phyloP scores from a whole-genome alignment of 2,888 invertebrate genomes.

The Gortyna flavago region DNA sequence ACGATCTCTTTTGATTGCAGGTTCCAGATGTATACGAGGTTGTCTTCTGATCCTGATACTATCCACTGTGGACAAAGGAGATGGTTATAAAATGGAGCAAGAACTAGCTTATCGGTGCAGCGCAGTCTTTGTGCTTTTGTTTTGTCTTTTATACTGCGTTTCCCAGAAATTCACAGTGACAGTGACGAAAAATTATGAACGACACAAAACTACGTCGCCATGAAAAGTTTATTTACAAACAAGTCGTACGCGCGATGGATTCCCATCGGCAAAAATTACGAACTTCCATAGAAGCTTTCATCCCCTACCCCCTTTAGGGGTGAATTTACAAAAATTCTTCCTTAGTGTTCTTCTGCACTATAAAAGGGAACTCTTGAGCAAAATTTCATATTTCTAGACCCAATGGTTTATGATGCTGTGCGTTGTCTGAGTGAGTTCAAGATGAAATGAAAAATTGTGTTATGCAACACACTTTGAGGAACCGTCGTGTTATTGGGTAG shows the following conservation, averaged over 20 bases:
- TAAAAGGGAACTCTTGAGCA: background rate
- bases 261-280: background rate
- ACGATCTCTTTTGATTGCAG: constrained; percentile 99
- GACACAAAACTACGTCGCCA: background rate
- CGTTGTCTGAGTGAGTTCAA: background rate
- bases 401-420: background rate
- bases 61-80: constrained; percentile 95
- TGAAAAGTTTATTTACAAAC: background rate
- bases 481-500: no score
- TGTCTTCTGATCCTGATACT: constrained; percentile 99
- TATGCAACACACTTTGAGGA: no score
- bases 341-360: background rate
- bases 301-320: background rate
- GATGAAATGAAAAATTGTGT: background rate
- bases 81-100: background rate
- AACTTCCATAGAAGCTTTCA: background rate
- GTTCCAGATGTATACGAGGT: constrained; percentile 99
- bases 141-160: background rate
- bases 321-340: background rate
- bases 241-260: background rate
- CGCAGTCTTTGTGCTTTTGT: background rate
- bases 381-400: background rate
- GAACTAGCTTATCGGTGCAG: background rate
- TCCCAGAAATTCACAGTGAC: background rate
- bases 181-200: background rate